Percentiles rank a stretch among this genome's conserved stretches.
phyloP scores from a whole-genome alignment of 2,888 invertebrate genomes.

The Myopa testacea region DNA sequence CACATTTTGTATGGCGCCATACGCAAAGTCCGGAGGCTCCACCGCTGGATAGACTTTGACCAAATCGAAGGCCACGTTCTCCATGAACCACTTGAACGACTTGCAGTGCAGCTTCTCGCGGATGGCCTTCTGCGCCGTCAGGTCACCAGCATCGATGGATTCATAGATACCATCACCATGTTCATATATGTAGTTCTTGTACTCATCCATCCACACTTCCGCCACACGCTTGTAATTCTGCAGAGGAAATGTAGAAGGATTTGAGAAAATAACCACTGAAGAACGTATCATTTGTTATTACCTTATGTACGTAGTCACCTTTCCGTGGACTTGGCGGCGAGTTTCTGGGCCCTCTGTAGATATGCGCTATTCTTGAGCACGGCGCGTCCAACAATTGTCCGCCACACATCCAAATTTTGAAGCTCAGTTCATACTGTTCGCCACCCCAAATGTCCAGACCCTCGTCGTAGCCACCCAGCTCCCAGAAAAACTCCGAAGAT shows the following conservation, averaged over 20 bases:
- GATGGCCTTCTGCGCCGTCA: conserved; percentile 81
- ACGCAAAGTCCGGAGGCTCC: conserved; percentile 86
- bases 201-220: conserved; percentile 99
- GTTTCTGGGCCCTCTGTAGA: conserved; percentile 80
- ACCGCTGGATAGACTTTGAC: conserved; percentile 88
- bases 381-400: conserved; percentile 94
- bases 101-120: conserved; percentile 85
- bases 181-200: conserved; percentile 86
- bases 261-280: background rate
- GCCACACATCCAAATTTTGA: conserved; percentile 98
- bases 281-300: conserved; percentile 34
- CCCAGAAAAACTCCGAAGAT: conserved; percentile 92
- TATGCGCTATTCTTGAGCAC: conserved; percentile 92
- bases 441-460: conserved; percentile 98
- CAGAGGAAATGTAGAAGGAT: background rate
- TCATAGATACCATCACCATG: conserved; percentile 81
- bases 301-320: conserved; percentile 83
- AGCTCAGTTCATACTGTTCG: conserved; percentile 97
- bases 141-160: conserved; percentile 82
- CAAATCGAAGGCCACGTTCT: conserved; percentile 91
- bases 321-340: conserved; percentile 92
- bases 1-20: conserved; percentile 80
- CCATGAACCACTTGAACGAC: conserved; percentile 96
- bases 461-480: conserved; percentile 93
- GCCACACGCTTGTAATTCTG: conserved; percentile 94